Percentiles rank a stretch among this genome's conserved stretches.
Conservation (phyloP, 2,888 invertebrate species). For the Hemithea aestivaria region DNA sequence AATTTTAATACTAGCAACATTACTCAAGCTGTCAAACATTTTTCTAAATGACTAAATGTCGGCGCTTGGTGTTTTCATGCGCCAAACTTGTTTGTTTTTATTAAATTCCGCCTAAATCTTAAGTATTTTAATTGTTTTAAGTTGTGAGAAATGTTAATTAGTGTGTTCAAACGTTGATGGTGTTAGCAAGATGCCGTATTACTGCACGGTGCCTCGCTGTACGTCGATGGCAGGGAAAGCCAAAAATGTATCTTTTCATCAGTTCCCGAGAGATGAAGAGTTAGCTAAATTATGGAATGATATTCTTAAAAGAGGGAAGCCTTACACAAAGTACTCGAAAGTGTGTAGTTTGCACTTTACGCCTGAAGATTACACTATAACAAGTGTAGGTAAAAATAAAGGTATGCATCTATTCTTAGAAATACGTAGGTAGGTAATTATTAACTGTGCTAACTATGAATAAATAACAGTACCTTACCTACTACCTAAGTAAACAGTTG, state of each 20-base stretch:
- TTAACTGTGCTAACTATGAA: no score
- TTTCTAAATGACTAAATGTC: slow-evolving; percentile 56
- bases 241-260: slow-evolving; percentile 73
- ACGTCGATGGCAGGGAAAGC: slow-evolving; percentile 75
- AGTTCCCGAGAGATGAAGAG: slow-evolving; percentile 67
- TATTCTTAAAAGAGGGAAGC: slow-evolving; percentile 69
- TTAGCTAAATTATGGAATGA: slow-evolving; percentile 68
- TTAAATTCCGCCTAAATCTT: slow-evolving; percentile 28
- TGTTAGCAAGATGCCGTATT: slow-evolving; percentile 69
- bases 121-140: slow-evolving; percentile 25
- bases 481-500: background rate
- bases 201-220: slow-evolving; percentile 73
- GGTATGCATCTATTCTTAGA: slow-evolving; percentile 38
- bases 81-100: slow-evolving; percentile 69
- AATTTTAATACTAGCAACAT: slow-evolving; percentile 25
- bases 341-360: slow-evolving; percentile 73
- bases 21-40: slow-evolving; percentile 9
- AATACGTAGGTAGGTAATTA: slow-evolving; percentile 16
- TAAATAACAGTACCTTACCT: no score
- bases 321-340: slow-evolving; percentile 74
- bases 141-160: slow-evolving; percentile 44
- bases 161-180: slow-evolving; percentile 31
- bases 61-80: slow-evolving; percentile 61
- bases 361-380: slow-evolving; percentile 66
- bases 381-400: slow-evolving; percentile 69